Conservation (phyloP, 2,797 vertebrate species). For the Cuculus canorus region DNA sequence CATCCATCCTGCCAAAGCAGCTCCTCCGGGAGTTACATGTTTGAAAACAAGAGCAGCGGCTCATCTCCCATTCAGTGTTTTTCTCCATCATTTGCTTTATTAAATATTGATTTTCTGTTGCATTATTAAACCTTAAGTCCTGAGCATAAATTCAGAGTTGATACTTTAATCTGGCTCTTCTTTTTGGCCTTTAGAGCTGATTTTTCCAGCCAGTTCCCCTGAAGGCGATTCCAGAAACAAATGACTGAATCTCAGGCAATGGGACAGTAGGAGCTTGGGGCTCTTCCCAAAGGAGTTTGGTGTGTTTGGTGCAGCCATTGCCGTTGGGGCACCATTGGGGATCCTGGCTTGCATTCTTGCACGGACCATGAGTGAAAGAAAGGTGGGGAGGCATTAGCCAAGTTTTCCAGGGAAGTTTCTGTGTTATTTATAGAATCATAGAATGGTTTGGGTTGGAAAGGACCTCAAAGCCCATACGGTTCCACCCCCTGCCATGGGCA, state of each 20-base stretch:
- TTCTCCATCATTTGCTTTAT: slow-evolving; percentile 85
- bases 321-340: not conserved
- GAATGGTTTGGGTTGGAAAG: too few relatives aligned
- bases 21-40: slow-evolving; percentile 68
- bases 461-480: too few relatives aligned
- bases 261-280: not conserved
- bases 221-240: not conserved
- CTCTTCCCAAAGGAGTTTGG: not conserved
- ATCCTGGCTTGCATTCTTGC: not conserved
- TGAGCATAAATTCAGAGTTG: slow-evolving; percentile 80
- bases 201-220: slow-evolving; percentile 49
- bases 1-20: slow-evolving; percentile 66
- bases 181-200: slow-evolving; percentile 66
- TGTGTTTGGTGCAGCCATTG: not conserved
- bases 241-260: not conserved
- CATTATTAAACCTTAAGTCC: slow-evolving; percentile 85
- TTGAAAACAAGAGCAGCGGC: slow-evolving; percentile 71
- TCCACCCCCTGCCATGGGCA: too few relatives aligned
- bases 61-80: slow-evolving; percentile 80
- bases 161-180: slow-evolving; percentile 79
- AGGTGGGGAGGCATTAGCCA: not conserved
- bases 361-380: not conserved
- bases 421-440: too few relatives aligned
- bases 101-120: slow-evolving; percentile 87
- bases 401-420: not conserved